A percentile compares a stretch with the other conserved stretches of the same genome.
Evolutionary conservation across 2,113 vertebrate genomes (phyloP).

Genomic region (Cynopterus brachyotis): DNA sequence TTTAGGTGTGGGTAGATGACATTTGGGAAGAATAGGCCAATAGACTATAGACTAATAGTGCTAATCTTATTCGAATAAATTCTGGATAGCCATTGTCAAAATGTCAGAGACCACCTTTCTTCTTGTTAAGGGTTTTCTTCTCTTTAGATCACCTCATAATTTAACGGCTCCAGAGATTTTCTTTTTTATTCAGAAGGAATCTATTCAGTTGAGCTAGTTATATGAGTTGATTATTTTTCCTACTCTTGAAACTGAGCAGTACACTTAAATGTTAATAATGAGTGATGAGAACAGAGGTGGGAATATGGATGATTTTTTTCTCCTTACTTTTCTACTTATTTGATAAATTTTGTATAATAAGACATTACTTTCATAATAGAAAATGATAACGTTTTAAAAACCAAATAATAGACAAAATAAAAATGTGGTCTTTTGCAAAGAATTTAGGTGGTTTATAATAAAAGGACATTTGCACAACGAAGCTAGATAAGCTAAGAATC

Average conservation of each 20-base stretch:
- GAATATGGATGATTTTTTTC: not conserved
- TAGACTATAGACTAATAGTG: not conserved
- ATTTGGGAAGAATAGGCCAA: not conserved
- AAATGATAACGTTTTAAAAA: slow-evolving; percentile 44
- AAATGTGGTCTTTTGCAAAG: slow-evolving; percentile 7
- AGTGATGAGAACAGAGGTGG: not conserved
- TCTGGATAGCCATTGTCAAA: not conserved
- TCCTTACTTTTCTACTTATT: slow-evolving; percentile 15
- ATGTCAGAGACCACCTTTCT: not conserved
- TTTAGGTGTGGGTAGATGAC: not conserved
- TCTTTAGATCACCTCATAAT: not conserved
- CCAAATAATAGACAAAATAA: slow-evolving; percentile 24
- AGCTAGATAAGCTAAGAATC: not conserved
- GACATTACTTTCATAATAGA: not conserved
- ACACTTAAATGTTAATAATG: not conserved
- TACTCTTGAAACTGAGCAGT: not conserved
- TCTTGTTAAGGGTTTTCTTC: slow-evolving; percentile 3
- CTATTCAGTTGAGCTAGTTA: not conserved
- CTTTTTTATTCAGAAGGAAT: not conserved
- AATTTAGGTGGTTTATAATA: slow-evolving; percentile 28
- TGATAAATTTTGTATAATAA: slow-evolving; percentile 53
- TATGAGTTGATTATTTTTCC: slow-evolving; percentile 4
- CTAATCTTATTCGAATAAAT: not conserved
- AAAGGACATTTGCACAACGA: slow-evolving; percentile 23
- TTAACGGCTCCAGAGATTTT: not conserved